Evolutionary conservation across 2,888 invertebrate genomes (phyloP), one percentile per base, ranked within the genome.

Genomic region (Scaeva pyrastri): DNA sequence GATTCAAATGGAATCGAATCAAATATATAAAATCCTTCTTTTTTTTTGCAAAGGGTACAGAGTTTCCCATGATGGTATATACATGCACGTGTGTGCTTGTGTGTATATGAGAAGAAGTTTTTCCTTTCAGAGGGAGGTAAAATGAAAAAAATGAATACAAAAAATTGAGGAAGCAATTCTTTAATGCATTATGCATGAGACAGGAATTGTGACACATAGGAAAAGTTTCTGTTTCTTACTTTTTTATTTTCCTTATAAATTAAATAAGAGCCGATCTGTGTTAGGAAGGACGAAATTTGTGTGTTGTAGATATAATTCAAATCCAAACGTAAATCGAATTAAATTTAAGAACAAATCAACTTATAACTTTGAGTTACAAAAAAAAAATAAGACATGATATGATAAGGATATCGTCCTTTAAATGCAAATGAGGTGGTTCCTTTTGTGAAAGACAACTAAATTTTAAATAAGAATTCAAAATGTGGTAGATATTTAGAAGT

Each of bases 1-100:
- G 50, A 77, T 45, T 72, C 23, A 64, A 72, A 82, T 82, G 26
- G 77, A 77, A 77, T 82, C 55, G 43, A 82, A 77, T 71, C 31
- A 66, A 45, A 48, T 36, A 48, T 19, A 62, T 56, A 58, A 72
- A 52, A 64, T 56, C 23, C 68, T 55, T 70, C 41, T 70, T 16
- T 36, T 26, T n/a, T 52, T 1, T 55, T 55, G 6, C 4, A 31
- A 8, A 19, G 62, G 55, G 64, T 39, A 72, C 26, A 19, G n/a
- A 23, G 14, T 64, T 12, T 12, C 19, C 55, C 14, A 4, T 39
- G 10, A 52, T 52, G 19, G 52, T 52, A 21, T 4, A 23, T 23
- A 16, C 31, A 31, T 31, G 8, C 31, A 4, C 11, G 3, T 14
- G 3, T 11, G 11, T 19, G 12, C 1, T 10, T 26, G 2, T 41